Conservation (phyloP, 35 echinoderm and acorn worm species). For the Heliocidaris tuberculata region DNA sequence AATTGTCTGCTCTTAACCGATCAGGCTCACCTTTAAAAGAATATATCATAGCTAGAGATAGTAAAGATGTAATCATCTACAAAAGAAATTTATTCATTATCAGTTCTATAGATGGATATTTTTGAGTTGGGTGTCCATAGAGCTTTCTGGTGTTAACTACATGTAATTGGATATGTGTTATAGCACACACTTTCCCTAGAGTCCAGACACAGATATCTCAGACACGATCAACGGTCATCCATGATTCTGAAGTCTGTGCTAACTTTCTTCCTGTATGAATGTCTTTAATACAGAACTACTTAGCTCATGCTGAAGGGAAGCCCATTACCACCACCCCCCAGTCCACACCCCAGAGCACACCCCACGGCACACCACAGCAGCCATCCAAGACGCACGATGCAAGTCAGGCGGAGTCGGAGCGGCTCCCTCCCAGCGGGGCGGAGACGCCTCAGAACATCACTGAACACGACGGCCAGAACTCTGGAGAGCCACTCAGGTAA, state of each 20-base stretch:
- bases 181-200: too few relatives aligned
- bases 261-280: neutral
- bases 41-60: too few relatives aligned
- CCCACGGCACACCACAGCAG: conserved; percentile 39
- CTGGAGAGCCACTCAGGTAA: conserved; percentile 35
- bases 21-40: too few relatives aligned
- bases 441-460: conserved; percentile 32
- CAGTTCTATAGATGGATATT: too few relatives aligned
- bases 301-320: conserved; percentile 76
- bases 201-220: too few relatives aligned
- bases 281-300: conserved; percentile 63
- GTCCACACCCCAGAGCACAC: conserved; percentile 44
- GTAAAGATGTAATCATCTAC: too few relatives aligned
- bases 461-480: conserved; percentile 30
- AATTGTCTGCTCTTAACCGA: too few relatives aligned
- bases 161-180: too few relatives aligned
- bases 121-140: too few relatives aligned
- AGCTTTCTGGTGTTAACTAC: too few relatives aligned
- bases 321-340: conserved; percentile 46
- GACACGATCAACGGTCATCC: too few relatives aligned
- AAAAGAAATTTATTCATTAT: too few relatives aligned
- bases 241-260: neutral
- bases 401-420: neutral
- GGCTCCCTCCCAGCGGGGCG: neutral
- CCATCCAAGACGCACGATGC: neutral